These are phyloP conservation scores for Cyanoderma ruficeps DNA, from an alignment of 2,113 vertebrate genomes.

Conservation along the genomic window DNA sequence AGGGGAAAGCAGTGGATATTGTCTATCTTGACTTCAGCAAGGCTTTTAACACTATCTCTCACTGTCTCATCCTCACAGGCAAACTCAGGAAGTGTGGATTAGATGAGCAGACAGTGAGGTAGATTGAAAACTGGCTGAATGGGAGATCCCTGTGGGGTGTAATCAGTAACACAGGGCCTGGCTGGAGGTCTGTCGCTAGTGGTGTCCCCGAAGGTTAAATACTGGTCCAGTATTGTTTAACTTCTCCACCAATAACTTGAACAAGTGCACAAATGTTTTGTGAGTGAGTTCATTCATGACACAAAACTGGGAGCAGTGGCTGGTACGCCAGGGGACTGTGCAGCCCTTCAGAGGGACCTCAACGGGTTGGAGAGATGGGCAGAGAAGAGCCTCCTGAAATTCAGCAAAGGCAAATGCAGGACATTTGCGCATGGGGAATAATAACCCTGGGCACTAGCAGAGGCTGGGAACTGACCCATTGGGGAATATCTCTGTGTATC, in stretches of 20 bases:
- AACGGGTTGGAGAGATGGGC: background rate
- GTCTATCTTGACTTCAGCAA: background rate
- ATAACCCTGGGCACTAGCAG: background rate
- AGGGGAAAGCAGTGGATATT: background rate
- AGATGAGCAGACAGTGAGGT: background rate
- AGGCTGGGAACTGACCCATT: background rate
- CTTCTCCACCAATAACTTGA: background rate
- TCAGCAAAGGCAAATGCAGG: background rate
- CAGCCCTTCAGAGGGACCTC: background rate
- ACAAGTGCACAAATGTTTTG: background rate
- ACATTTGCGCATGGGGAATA: background rate
- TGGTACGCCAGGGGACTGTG: fast-evolving
- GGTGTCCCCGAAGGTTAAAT: background rate
- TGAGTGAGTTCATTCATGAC: fast-evolving
- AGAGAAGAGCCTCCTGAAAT: background rate
- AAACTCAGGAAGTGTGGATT: background rate
- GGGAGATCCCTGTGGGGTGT: background rate
- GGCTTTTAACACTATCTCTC: background rate
- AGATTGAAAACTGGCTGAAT: background rate
- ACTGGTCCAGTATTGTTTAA: background rate
- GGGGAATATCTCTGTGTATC: background rate
- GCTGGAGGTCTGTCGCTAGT: background rate
- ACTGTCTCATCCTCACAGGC: background rate
- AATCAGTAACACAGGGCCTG: background rate
- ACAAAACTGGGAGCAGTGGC: background rate